A percentile compares a stretch with the other conserved stretches of the same genome.
Conservation (phyloP, 2,888 invertebrate genomes). For the Pristionchus mayeri region DNA sequence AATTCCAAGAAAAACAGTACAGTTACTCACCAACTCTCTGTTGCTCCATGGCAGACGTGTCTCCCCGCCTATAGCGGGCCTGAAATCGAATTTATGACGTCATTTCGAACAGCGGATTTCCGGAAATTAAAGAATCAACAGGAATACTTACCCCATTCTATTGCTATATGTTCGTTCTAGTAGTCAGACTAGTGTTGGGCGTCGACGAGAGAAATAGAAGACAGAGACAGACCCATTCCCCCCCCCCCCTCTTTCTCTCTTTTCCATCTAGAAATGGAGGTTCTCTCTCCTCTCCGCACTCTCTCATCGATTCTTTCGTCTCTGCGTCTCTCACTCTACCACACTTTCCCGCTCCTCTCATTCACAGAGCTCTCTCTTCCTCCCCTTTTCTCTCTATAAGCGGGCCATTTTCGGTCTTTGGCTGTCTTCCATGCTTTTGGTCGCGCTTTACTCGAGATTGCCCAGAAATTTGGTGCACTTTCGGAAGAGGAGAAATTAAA, state of each 20-base stretch:
- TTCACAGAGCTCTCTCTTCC: not conserved
- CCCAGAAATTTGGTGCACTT: constrained; percentile 7
- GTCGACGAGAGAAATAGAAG: constrained; percentile 24
- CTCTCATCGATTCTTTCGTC: constrained; percentile 10
- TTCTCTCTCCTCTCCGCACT: not conserved
- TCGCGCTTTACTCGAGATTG: constrained; percentile 1
- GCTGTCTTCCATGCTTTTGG: not conserved
- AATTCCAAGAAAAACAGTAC: not conserved
- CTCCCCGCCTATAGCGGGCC: not conserved
- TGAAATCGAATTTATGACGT: not conserved
- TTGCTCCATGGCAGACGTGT: not conserved
- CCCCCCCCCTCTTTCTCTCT: constrained; percentile 4
- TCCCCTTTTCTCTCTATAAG: not conserved
- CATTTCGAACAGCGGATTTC: not conserved
- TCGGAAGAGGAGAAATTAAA: not conserved
- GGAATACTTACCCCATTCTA: constrained; percentile 25
- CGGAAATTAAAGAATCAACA: not conserved
- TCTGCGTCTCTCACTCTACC: not conserved
- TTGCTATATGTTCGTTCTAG: not conserved
- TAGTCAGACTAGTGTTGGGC: constrained; percentile 17
- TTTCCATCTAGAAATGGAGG: not conserved
- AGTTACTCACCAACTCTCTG: not conserved
- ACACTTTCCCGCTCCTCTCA: not conserved
- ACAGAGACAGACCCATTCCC: not conserved
- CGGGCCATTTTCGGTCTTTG: not conserved